Conservation (phyloP, 30 jellyfish, hydroid and myxozoan species). For the Sanderia malayensis region DNA sequence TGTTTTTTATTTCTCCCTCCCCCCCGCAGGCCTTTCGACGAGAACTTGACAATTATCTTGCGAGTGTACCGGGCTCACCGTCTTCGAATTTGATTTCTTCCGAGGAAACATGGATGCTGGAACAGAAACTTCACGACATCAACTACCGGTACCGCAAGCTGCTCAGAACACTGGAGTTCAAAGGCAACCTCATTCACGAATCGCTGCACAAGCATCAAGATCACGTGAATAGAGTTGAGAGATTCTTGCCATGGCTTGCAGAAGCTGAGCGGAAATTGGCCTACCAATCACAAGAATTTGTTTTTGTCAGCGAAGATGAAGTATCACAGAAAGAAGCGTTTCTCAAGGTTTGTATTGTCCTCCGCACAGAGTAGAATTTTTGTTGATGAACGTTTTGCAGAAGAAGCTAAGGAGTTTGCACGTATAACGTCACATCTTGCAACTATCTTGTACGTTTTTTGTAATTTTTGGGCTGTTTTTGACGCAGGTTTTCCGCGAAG, state of each 20-base stretch:
- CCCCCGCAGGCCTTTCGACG: constrained; percentile 78
- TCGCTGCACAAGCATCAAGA: constrained; percentile 90
- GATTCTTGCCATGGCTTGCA: constrained; percentile 95
- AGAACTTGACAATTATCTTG: constrained; percentile 83
- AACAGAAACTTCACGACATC: constrained; percentile 88
- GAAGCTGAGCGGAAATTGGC: constrained; percentile 94
- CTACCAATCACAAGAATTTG: constrained; percentile 69
- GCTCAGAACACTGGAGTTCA: constrained; percentile 76
- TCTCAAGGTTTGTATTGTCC: constrained; percentile 37
- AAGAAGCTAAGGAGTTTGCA: no score
- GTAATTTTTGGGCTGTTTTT: no score
- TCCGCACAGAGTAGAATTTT: no score
- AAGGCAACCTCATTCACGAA: constrained; percentile 84
- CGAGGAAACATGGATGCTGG: constrained; percentile 94
- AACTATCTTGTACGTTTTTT: no score
- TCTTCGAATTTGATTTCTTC: constrained; percentile 73
- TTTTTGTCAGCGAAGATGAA: constrained; percentile 49
- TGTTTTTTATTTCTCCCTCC: no score
- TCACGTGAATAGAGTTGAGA: constrained; percentile 66
- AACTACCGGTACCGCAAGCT: constrained; percentile 83
- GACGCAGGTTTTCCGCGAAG: constrained; percentile 77
- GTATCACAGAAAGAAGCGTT: constrained; percentile 50
- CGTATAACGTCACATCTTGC: no score
- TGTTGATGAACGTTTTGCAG: no score
- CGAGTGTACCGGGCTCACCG: constrained; percentile 85